Percentiles rank a stretch among this genome's conserved stretches.
phyloP scores from a whole-genome alignment of 2,797 vertebrate species.

The Bryconaethiops microstoma region DNA sequence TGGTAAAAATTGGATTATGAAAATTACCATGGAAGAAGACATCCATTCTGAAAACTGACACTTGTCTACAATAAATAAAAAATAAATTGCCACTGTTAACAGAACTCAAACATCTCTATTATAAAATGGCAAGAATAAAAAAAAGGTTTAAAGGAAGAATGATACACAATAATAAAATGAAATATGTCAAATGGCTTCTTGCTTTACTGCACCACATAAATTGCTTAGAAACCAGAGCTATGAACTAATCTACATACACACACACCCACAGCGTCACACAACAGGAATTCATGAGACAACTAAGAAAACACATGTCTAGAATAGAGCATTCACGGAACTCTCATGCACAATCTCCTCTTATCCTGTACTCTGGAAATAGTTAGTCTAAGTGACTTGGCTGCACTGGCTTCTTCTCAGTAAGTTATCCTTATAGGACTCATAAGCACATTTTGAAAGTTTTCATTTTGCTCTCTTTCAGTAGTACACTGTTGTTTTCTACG shows the following conservation, averaged over 20 bases:
- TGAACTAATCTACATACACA: slow-evolving; percentile 55
- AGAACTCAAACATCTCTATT: not conserved
- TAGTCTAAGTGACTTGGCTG: not conserved
- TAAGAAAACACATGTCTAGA: not conserved
- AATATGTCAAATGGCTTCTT: not conserved
- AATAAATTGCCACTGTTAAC: too few relatives aligned
- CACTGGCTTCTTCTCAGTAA: not conserved
- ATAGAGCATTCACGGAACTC: not conserved
- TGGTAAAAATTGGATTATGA: not conserved
- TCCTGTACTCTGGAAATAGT: not conserved
- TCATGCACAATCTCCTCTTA: slow-evolving; percentile 12
- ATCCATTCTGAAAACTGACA: not conserved
- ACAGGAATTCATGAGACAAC: slow-evolving; percentile 26
- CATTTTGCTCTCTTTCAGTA: too few relatives aligned
- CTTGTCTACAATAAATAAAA: too few relatives aligned
- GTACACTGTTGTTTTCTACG: too few relatives aligned
- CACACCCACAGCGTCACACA: not conserved
- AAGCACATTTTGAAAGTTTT: too few relatives aligned
- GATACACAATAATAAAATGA: not conserved
- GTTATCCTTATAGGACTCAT: too few relatives aligned
- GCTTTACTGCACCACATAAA: not conserved
- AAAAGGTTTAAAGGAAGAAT: not conserved
- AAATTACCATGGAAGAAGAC: not conserved
- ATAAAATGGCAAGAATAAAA: not conserved
- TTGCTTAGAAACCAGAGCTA: slow-evolving; percentile 56